Evolutionary conservation across 2,888 invertebrate genomes (phyloP).

Genomic region (Scrobipalpa costella): DNA sequence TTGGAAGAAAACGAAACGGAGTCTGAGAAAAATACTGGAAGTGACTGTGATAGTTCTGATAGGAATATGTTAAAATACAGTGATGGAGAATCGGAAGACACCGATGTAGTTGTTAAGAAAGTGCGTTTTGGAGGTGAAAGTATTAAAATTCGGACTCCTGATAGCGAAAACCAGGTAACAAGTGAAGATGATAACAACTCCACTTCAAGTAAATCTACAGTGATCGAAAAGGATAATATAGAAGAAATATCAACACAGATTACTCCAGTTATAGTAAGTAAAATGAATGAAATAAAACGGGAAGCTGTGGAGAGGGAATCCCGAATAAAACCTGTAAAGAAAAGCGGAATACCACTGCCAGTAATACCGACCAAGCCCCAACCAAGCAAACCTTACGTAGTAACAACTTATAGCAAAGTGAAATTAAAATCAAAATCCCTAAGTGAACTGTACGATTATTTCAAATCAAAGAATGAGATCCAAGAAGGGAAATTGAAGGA

Average conservation of each 20-base stretch:
- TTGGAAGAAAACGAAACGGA: constrained; percentile 84
- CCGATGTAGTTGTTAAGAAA: constrained; percentile 82
- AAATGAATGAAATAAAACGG: constrained; percentile 63
- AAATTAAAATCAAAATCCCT: constrained; percentile 75
- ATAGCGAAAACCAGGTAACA: constrained; percentile 86
- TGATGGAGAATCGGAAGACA: constrained; percentile 82
- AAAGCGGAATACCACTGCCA: constrained; percentile 71
- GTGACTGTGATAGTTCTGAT: constrained; percentile 72
- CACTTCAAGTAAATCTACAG: constrained; percentile 31
- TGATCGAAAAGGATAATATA: constrained; percentile 44
- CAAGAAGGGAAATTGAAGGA: constrained; percentile 50
- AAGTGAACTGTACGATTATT: constrained; percentile 74
- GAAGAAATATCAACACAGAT: constrained; percentile 49
- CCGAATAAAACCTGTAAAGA: constrained; percentile 49
- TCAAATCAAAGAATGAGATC: constrained; percentile 64
- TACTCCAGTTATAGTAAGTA: constrained; percentile 52
- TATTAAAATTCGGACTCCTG: constrained; percentile 91
- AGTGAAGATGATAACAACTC: constrained; percentile 77
- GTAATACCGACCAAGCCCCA: constrained; percentile 59
- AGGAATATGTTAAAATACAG: constrained; percentile 81
- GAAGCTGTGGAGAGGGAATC: constrained; percentile 55
- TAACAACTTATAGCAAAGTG: constrained; percentile 54
- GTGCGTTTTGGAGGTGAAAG: constrained; percentile 94
- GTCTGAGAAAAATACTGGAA: constrained; percentile 67
- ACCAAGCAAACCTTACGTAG: constrained; percentile 40